Evolutionary conservation across 2,888 invertebrate genomes (phyloP).

Genomic region (Rhamnusium bicolor): DNA sequence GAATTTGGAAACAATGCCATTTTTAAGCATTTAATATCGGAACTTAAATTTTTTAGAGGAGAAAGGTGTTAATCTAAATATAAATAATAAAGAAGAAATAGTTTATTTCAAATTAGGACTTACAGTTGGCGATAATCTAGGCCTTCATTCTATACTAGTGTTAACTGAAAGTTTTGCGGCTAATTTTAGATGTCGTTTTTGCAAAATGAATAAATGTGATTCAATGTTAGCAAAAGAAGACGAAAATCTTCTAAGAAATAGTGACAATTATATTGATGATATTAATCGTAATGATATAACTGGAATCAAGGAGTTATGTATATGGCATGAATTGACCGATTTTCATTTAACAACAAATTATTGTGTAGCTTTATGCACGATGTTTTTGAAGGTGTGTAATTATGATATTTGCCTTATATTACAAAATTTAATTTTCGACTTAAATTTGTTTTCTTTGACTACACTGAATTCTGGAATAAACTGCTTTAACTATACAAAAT

Average conservation of each 20-base stretch:
- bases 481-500: neutral
- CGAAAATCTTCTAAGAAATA: neutral
- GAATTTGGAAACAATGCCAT: neutral
- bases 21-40: neutral
- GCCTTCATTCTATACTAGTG: neutral
- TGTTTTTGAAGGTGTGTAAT: neutral
- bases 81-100: neutral
- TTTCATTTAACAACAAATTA: neutral
- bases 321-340: neutral
- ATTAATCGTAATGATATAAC: neutral
- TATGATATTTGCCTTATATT: neutral
- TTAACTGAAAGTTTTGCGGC: neutral
- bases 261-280: neutral
- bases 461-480: neutral
- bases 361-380: neutral
- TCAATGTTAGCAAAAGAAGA: neutral
- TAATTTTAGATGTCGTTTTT: no score
- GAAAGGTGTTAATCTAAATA: neutral
- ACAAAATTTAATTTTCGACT: neutral
- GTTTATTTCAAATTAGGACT: neutral
- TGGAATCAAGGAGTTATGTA: conserved; percentile 2
- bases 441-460: neutral
- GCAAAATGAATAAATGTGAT: neutral
- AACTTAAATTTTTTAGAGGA: neutral
- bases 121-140: neutral